A percentile compares a stretch with the other conserved stretches of the same genome.
Evolutionary conservation across 2,797 vertebrate genomes (phyloP).

Genomic region (Microchirus variegatus): DNA sequence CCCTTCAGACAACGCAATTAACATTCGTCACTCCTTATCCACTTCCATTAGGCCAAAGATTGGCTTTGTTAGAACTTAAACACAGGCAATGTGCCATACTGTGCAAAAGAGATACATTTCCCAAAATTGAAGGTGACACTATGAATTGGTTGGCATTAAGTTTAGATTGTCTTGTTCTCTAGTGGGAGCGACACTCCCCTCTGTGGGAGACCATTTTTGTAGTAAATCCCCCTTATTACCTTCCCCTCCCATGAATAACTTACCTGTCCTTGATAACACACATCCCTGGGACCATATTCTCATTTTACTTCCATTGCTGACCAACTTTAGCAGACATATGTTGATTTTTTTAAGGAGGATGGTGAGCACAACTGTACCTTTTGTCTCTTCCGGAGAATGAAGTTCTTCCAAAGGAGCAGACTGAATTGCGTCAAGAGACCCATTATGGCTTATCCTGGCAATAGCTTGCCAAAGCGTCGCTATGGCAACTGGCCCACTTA

Average conservation of each 20-base stretch:
- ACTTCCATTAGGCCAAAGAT: slow-evolving; percentile 30
- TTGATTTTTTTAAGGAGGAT: slow-evolving; percentile 28
- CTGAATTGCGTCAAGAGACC: slow-evolving; percentile 92
- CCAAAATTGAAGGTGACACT: slow-evolving; percentile 78
- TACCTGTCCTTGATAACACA: slow-evolving; percentile 63
- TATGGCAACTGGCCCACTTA: slow-evolving; percentile 82
- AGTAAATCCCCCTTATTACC: slow-evolving; percentile 68
- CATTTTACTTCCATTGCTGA: slow-evolving; percentile 46
- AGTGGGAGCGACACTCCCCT: slow-evolving; percentile 59
- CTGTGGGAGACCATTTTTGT: slow-evolving; percentile 66
- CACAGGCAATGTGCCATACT: slow-evolving; percentile 64
- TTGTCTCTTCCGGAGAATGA: slow-evolving; percentile 93
- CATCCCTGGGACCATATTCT: slow-evolving; percentile 54
- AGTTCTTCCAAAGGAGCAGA: slow-evolving; percentile 98
- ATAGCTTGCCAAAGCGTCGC: slow-evolving; percentile 77
- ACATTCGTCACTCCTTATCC: slow-evolving; percentile 45
- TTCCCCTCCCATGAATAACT: slow-evolving; percentile 61
- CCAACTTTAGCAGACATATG: slow-evolving; percentile 48
- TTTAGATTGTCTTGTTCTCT: slow-evolving; percentile 68
- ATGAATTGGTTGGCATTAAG: slow-evolving; percentile 70
- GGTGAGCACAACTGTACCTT: slow-evolving; percentile 82
- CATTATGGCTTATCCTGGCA: slow-evolving; percentile 84
- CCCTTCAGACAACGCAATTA: slow-evolving; percentile 62
- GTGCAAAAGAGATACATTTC: slow-evolving; percentile 57
- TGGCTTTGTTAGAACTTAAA: slow-evolving; percentile 60